phyloP scores from a whole-genome alignment of 1,140 invertebrate species.

The Halesus radiatus region DNA sequence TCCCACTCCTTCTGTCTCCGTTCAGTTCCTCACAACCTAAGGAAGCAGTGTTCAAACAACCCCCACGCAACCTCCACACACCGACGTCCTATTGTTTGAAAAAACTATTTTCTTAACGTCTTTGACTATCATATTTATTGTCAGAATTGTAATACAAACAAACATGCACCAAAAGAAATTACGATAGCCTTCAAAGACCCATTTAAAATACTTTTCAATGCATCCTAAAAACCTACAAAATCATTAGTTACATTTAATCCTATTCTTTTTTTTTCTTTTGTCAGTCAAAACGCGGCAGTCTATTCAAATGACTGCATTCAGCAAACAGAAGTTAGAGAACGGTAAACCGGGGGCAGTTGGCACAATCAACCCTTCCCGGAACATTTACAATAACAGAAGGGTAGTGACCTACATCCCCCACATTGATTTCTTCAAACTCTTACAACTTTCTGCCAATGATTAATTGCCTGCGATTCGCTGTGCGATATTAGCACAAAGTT shows the following conservation, averaged over 20 bases:
- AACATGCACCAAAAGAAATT: too few relatives aligned
- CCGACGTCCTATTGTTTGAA: too few relatives aligned
- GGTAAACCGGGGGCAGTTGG: slow-evolving; percentile 13
- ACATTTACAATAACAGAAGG: slow-evolving; percentile 11
- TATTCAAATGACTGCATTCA: slow-evolving; percentile 6
- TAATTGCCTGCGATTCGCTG: slow-evolving; percentile 52
- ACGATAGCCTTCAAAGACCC: too few relatives aligned
- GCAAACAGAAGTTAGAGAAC: not conserved
- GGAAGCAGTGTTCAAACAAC: too few relatives aligned
- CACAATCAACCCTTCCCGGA: slow-evolving; percentile 35
- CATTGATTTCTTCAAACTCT: slow-evolving; percentile 53
- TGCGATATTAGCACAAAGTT: slow-evolving; percentile 50
- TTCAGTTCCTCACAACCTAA: too few relatives aligned
- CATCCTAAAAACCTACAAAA: not conserved
- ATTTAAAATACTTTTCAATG: too few relatives aligned
- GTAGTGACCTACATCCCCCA: slow-evolving; percentile 40
- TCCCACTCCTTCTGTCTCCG: too few relatives aligned
- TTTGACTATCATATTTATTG: too few relatives aligned
- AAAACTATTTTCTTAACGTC: too few relatives aligned
- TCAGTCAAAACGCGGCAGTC: not conserved
- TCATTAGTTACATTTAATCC: not conserved
- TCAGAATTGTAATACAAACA: too few relatives aligned
- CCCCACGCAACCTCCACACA: too few relatives aligned
- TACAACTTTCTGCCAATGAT: slow-evolving; percentile 46
- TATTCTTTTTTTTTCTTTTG: not conserved